Conservation (phyloP, 2,888 invertebrate genomes). For the Penaeus monodon region DNA sequence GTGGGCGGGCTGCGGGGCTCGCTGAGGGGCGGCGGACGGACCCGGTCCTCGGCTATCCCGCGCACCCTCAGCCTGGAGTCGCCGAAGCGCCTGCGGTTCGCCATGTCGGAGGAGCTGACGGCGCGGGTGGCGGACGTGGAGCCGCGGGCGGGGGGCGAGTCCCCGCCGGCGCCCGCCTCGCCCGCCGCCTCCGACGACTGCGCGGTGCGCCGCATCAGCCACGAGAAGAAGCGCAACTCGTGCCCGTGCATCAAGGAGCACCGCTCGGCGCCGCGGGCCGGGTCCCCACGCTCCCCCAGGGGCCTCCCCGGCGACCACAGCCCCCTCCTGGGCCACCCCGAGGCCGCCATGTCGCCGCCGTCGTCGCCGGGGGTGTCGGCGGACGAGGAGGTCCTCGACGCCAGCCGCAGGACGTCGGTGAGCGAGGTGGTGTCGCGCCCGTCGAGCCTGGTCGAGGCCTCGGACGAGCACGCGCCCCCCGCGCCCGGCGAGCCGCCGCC, state of each 20-base stretch:
- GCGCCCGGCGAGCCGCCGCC: conserved; percentile 36
- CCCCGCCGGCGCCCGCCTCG: conserved; percentile 31
- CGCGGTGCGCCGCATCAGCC: conserved; percentile 17
- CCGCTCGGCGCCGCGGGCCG: conserved; percentile 11
- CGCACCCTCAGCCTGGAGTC: conserved; percentile 86
- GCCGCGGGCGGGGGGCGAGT: background rate
- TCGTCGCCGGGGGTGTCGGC: conserved; percentile 13
- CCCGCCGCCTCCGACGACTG: conserved; percentile 39
- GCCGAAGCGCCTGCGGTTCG: conserved; percentile 85
- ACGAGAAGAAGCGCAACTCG: conserved; percentile 51
- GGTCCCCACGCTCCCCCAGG: background rate
- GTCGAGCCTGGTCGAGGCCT: conserved; percentile 33
- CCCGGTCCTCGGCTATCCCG: conserved; percentile 5
- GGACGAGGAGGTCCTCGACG: conserved; percentile 14
- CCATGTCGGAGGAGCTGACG: conserved; percentile 45
- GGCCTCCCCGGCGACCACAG: background rate
- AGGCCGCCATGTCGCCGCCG: background rate
- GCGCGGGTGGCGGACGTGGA: background rate
- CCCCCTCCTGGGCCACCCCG: conserved; percentile 9
- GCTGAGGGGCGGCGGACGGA: conserved; percentile 15
- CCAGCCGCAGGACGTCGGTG: conserved; percentile 38
- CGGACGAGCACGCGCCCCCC: background rate
- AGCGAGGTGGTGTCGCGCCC: conserved; percentile 43
- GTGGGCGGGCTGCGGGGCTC: conserved; percentile 42
- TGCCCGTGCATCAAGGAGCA: conserved; percentile 60